These are phyloP conservation scores for Drosophila kokeensis DNA, from an alignment of 2,888 invertebrate species.

Conservation along the genomic window DNA sequence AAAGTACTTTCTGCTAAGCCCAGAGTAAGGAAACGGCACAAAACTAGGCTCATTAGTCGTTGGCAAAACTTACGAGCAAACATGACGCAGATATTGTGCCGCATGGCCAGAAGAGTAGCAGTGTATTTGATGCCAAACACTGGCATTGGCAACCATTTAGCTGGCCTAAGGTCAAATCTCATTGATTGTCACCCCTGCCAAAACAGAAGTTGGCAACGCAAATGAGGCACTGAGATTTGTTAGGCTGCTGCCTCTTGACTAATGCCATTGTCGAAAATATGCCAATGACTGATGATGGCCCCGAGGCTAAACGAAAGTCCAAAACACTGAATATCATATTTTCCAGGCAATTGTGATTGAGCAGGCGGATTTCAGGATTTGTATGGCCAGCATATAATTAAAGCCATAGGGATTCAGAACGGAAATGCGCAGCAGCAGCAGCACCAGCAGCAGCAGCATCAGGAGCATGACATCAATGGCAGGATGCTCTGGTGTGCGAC, in stretches of 20 bases:
- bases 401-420: conserved; percentile 61
- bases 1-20: neutral
- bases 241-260: conserved; percentile 57
- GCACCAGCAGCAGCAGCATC: conserved; percentile 15
- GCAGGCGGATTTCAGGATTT: conserved; percentile 47
- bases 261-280: conserved; percentile 77
- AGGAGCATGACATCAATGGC: conserved; percentile 12
- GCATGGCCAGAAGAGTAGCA: conserved; percentile 1
- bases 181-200: conserved; percentile 65
- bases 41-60: conserved; percentile 59
- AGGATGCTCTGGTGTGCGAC: conserved; percentile 48
- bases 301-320: conserved; percentile 32
- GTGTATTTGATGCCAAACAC: conserved; percentile 14
- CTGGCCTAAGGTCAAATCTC: conserved; percentile 40
- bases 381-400: conserved; percentile 66
- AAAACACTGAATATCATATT: conserved; percentile 44
- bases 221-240: conserved; percentile 51
- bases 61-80: conserved; percentile 17
- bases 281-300: conserved; percentile 71
- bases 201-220: conserved; percentile 54
- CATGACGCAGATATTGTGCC: conserved; percentile 14
- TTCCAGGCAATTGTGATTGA: conserved; percentile 56
- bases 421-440: conserved; percentile 61
- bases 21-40: conserved; percentile 4
- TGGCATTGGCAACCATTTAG: conserved; percentile 39